A percentile compares a stretch with the other conserved stretches of the same genome.
phyloP scores from a whole-genome alignment of 2,113 vertebrate genomes.

The Passer domesticus region DNA sequence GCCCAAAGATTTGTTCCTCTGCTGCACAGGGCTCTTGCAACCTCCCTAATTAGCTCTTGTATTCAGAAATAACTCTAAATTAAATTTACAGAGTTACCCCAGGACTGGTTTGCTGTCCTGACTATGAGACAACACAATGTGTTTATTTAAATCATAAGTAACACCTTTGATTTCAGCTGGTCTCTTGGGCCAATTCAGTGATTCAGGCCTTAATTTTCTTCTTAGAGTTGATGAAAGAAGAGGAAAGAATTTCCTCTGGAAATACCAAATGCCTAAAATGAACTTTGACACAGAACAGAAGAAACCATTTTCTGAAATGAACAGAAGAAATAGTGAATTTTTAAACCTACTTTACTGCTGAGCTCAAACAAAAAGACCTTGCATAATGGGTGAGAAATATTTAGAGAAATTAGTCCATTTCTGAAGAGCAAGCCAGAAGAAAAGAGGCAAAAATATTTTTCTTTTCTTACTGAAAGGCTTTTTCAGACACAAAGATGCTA shows the following conservation, averaged over 20 bases:
- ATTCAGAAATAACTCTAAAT: background rate
- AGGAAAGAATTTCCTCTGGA: background rate
- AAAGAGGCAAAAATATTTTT: background rate
- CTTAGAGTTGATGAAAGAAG: background rate
- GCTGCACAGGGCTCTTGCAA: background rate
- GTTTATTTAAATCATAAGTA: background rate
- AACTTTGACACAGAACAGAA: background rate
- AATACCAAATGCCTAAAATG: background rate
- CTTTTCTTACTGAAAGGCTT: background rate
- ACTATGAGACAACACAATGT: background rate
- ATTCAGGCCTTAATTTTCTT: background rate
- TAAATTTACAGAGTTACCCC: background rate
- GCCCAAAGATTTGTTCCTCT: background rate
- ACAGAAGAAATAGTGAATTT: background rate
- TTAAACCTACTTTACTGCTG: background rate
- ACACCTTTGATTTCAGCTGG: background rate
- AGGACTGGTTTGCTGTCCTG: background rate
- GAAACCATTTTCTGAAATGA: background rate
- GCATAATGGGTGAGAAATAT: background rate
- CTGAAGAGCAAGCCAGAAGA: background rate
- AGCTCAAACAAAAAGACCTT: background rate
- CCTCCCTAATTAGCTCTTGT: background rate
- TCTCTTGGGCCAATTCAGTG: background rate
- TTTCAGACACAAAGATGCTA: background rate
- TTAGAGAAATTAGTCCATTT: background rate